phyloP scores from a whole-genome alignment of 2,888 invertebrate genomes.

The Phyllotreta cruciferae region DNA sequence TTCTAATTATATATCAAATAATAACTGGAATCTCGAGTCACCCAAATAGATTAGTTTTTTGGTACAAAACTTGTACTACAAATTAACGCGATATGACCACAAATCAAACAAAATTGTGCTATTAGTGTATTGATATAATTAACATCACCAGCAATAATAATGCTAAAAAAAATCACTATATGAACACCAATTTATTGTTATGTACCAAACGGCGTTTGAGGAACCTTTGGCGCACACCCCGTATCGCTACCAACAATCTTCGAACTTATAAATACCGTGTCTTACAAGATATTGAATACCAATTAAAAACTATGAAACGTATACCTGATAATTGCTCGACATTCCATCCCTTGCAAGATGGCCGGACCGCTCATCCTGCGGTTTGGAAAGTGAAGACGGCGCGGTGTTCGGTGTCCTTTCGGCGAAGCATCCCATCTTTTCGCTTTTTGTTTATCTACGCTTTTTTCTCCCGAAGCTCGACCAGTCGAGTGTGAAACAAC shows the following conservation, averaged over 20 bases:
- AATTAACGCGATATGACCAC: too few relatives aligned
- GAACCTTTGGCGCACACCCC: conserved; percentile 19
- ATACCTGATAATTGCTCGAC: conserved; percentile 45
- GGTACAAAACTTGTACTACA: background rate
- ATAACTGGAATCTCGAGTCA: conserved; percentile 25
- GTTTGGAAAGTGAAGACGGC: background rate
- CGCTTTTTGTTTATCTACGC: conserved; percentile 3
- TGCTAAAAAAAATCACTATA: background rate
- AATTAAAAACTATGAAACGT: conserved; percentile 52
- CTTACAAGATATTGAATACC: conserved; percentile 51
- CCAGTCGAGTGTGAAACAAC: conserved; percentile 26
- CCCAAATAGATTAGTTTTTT: conserved; percentile 11
- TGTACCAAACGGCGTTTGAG: conserved; percentile 20
- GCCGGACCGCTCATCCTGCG: conserved; percentile 3
- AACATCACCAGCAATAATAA: too few relatives aligned
- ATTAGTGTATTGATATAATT: too few relatives aligned
- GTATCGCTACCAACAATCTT: conserved; percentile 36
- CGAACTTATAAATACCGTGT: conserved; percentile 50
- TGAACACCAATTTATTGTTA: conserved; percentile 2
- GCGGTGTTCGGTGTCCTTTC: conserved; percentile 13
- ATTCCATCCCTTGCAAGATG: conserved; percentile 29
- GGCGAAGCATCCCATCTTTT: background rate
- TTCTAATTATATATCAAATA: conserved; percentile 41
- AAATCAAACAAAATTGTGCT: too few relatives aligned
- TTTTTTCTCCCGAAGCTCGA: conserved; percentile 23